Conservation (phyloP, 2,113 vertebrate species). For the Regulus satrapa region DNA sequence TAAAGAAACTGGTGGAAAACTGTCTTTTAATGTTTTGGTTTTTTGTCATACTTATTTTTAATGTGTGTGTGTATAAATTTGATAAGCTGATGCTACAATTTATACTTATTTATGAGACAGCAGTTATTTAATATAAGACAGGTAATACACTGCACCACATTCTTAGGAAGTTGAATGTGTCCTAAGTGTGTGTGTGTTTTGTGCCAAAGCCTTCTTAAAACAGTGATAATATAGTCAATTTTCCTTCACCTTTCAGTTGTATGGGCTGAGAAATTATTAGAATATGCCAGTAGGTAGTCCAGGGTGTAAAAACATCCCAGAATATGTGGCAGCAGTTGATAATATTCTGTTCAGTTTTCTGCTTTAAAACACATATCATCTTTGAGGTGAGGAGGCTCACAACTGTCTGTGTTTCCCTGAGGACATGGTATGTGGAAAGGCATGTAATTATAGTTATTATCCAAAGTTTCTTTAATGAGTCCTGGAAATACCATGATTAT, state of each 20-base stretch:
- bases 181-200: neutral
- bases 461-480: neutral
- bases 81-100: neutral
- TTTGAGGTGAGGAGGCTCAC: neutral
- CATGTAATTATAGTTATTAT: neutral
- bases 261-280: neutral
- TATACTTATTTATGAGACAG: conserved; percentile 12
- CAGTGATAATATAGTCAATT: neutral
- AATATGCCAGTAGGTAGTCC: neutral
- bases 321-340: neutral
- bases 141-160: neutral
- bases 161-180: neutral
- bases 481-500: neutral
- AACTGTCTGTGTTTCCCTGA: neutral
- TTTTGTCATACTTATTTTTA: neutral
- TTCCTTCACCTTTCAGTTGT: neutral
- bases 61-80: neutral
- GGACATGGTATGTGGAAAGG: neutral
- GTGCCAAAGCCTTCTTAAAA: neutral
- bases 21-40: neutral
- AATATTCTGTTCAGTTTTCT: neutral
- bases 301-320: neutral
- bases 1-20: neutral
- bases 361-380: neutral
- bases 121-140: neutral